Percentiles rank a stretch among this genome's conserved stretches.
These are phyloP conservation scores for Acleris literana DNA, from an alignment of 2,888 invertebrate species.

Conservation along the genomic window DNA sequence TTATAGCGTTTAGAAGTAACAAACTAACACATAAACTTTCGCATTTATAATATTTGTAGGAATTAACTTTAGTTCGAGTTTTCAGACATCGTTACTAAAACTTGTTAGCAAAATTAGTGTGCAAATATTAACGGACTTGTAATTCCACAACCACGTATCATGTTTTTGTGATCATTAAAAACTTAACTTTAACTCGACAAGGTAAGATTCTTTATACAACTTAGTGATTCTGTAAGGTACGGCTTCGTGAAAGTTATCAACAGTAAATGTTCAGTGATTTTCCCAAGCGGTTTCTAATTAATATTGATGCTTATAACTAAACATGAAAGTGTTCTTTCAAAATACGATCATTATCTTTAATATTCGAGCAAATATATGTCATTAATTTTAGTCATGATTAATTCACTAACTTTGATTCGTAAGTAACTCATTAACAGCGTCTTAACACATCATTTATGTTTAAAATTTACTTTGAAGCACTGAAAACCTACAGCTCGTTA, in stretches of 20 bases:
- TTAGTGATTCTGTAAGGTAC: background rate
- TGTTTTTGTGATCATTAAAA: background rate
- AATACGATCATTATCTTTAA: background rate
- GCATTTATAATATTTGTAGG: no score
- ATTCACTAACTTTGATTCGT: no score
- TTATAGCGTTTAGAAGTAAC: no score
- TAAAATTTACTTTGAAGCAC: no score
- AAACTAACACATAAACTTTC: no score
- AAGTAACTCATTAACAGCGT: no score
- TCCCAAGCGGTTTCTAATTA: background rate
- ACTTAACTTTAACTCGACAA: background rate
- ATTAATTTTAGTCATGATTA: no score
- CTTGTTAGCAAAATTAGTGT: background rate
- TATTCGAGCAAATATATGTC: no score
- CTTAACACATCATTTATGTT: no score
- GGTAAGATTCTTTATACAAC: background rate
- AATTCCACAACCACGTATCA: background rate
- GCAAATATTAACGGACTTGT: background rate
- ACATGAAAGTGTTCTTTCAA: background rate
- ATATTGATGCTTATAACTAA: background rate
- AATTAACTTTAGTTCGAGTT: conserved; percentile 20
- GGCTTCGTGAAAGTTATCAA: background rate
- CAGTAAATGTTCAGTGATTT: background rate
- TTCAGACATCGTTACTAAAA: conserved; percentile 1
- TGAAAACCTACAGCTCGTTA: no score